These are phyloP conservation scores for Pica pica DNA, from an alignment of 2,113 vertebrate species.

Conservation along the genomic window DNA sequence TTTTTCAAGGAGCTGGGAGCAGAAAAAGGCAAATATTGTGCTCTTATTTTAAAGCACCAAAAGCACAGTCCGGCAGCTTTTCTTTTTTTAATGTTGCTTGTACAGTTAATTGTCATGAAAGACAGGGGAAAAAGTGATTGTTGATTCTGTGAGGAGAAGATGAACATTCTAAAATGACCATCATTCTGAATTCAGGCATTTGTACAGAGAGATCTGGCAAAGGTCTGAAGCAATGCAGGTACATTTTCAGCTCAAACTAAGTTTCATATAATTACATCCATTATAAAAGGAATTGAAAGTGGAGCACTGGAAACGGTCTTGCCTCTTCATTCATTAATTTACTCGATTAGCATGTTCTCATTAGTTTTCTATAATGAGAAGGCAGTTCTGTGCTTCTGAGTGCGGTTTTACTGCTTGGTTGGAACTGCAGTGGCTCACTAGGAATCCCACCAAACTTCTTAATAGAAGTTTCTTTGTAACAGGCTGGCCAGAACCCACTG, in stretches of 20 bases:
- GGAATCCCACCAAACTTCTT: background rate
- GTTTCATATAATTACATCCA: background rate
- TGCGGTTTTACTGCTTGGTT: background rate
- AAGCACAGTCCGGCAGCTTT: background rate
- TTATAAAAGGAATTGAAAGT: background rate
- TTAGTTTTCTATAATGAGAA: background rate
- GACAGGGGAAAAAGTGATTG: background rate
- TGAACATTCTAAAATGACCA: background rate
- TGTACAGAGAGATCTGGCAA: background rate
- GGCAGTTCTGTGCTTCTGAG: background rate
- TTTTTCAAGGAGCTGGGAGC: background rate
- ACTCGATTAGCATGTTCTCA: background rate
- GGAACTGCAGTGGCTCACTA: background rate
- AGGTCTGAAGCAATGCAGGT: background rate
- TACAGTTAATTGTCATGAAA: background rate
- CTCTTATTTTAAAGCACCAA: background rate
- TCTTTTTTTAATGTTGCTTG: background rate
- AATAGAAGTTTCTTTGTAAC: background rate
- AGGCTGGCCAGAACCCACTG: background rate
- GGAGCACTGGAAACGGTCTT: background rate
- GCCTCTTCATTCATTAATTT: background rate
- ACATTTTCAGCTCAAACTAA: background rate
- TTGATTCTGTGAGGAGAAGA: background rate
- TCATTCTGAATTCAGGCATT: background rate
- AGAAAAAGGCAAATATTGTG: background rate